phyloP scores from a whole-genome alignment of 2,113 vertebrate species.

The Crotalus horridus region DNA sequence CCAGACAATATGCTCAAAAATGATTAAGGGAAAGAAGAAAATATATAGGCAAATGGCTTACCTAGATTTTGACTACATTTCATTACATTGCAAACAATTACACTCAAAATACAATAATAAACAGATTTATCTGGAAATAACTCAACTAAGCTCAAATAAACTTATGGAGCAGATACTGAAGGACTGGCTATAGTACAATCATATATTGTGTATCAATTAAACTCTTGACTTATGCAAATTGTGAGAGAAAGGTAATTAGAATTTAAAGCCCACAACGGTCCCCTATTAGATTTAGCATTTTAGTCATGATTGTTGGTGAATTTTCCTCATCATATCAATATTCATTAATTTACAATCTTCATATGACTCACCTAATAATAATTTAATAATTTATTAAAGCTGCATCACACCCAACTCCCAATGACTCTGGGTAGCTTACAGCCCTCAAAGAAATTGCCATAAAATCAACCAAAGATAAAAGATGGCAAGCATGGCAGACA shows the following conservation, averaged over 20 bases:
- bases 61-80: not conserved
- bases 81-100: not conserved
- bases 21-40: not conserved
- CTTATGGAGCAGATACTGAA: not conserved
- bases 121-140: not conserved
- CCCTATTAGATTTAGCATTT: not conserved
- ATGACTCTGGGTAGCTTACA: not conserved
- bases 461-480: not conserved
- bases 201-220: not conserved
- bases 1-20: not conserved
- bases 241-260: not conserved
- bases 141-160: not conserved
- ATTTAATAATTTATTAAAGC: not conserved
- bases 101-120: not conserved
- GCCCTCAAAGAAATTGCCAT: not conserved
- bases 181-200: slow-evolving; percentile 20
- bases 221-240: not conserved
- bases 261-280: not conserved
- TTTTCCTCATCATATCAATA: not conserved
- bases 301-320: not conserved
- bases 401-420: not conserved
- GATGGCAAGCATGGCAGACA: not conserved
- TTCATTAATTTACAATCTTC: not conserved
- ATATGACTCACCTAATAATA: not conserved
- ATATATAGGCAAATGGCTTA: not conserved